Evolutionary conservation across 2,888 invertebrate genomes (phyloP).

Genomic region (Ariolimax columbianus): DNA sequence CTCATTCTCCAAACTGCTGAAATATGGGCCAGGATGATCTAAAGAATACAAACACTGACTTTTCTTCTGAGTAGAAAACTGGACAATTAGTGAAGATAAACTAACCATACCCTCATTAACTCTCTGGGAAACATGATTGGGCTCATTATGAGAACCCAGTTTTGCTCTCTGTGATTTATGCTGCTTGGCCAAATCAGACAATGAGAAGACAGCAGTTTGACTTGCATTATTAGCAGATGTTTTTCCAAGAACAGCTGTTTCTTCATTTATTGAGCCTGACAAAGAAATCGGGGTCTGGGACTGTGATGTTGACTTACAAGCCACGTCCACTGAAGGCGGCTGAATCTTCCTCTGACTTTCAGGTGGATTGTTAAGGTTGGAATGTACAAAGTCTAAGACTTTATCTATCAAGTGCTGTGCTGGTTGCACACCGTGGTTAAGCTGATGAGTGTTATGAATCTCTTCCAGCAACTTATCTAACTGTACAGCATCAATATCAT

Average conservation of each 20-base stretch:
- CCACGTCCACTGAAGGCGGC: background rate
- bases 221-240: background rate
- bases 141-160: background rate
- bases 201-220: background rate
- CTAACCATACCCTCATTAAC: background rate
- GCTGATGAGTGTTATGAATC: conserved; percentile 1
- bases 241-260: background rate
- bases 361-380: background rate
- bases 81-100: background rate
- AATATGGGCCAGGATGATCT: background rate
- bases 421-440: background rate
- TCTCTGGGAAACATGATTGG: background rate
- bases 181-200: conserved; percentile 27
- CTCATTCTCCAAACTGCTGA: background rate
- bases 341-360: background rate
- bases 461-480: conserved; percentile 35
- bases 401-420: background rate
- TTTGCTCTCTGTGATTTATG: conserved; percentile 13
- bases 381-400: background rate
- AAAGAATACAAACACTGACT: background rate
- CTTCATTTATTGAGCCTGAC: conserved; percentile 4
- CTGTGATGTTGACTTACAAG: background rate
- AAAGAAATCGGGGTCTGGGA: background rate
- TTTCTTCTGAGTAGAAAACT: conserved; percentile 18
- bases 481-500: conserved; percentile 35